Evolutionary conservation across 2,888 invertebrate genomes (phyloP).

Genomic region (Dasysyrphus tricinctus): DNA sequence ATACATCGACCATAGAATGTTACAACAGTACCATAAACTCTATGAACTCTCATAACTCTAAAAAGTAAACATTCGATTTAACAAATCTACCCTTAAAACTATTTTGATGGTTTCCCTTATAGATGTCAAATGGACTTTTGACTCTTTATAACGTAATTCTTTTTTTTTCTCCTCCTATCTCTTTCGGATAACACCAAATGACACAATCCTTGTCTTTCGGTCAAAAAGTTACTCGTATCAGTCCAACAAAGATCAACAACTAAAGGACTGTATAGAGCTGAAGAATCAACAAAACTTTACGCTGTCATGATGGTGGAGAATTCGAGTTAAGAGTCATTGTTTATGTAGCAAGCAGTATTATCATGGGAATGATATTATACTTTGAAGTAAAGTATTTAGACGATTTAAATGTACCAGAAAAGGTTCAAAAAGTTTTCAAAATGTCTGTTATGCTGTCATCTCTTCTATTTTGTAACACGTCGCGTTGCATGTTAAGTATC

Average conservation of each 20-base stretch:
- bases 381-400: constrained; percentile 6
- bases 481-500: too few species aligned
- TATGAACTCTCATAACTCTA: too few species aligned
- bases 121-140: constrained; percentile 25
- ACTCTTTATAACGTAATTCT: constrained; percentile 5
- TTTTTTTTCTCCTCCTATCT: neutral
- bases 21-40: neutral
- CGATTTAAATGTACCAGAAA: constrained; percentile 9
- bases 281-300: constrained; percentile 33
- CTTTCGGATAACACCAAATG: neutral
- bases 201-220: constrained; percentile 17
- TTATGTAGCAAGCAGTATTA: constrained; percentile 15
- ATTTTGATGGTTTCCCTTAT: constrained; percentile 15
- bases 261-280: neutral
- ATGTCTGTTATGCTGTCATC: constrained; percentile 23
- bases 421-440: constrained; percentile 23
- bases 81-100: constrained; percentile 11
- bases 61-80: neutral
- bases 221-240: constrained; percentile 30
- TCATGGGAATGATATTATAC: constrained; percentile 23
- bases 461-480: neutral
- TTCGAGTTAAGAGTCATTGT: constrained; percentile 2
- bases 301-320: constrained; percentile 23
- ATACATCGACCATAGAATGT: too few species aligned
- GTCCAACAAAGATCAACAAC: constrained; percentile 27